Evolutionary conservation across 2,888 invertebrate genomes (phyloP), one percentile per base, ranked within the genome.

Genomic region (Synergus umbraculus): DNA sequence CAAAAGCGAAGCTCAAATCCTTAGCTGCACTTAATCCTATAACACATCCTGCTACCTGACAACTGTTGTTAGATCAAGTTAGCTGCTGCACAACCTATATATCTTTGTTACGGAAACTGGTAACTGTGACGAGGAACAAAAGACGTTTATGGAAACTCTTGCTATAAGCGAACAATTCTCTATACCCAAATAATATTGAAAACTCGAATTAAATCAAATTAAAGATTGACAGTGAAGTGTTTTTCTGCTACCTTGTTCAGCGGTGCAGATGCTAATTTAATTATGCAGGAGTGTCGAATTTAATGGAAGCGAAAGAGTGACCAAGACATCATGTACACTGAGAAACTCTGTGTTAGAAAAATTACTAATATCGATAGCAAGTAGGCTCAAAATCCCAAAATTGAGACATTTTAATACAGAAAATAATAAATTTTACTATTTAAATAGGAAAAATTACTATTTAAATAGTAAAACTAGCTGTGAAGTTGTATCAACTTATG

Each of bases 1-100:
- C 49, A 15, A 15, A 69, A 69, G 69, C 69, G 49, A 29, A 69
- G 10, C 46, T 43, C 44, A 44, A 69, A 69, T 22, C 69, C 69
- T 46, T 69, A 58, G 67, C 22, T 67, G 44, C 12, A 41, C 18
- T 7, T 43, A 67, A 67, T 43, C 44, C 66, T 43, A 67, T 67
- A 67, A 67, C 66, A 41, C 66, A 67, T 67, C 49, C 44, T 49
- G 29, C 0, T 7, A 18, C 58, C 58, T 58, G 58, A 65, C 65
- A 41, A 65, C 41, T 65, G 15, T 12, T 69, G 49, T 69, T 49
- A 29, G 49, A 49, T 69, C 44, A 46, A 69, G 49, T 69, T 69
- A 1, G 58, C 18, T 58, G 10, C 18, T 18, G 58, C 1, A 9
- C 1, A 9, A 58, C 18, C 9, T 58, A 58, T 58, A 58, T 58